Evolutionary conservation across 1,140 invertebrate genomes (phyloP).

Genomic region (Leptoteleia sp.): DNA sequence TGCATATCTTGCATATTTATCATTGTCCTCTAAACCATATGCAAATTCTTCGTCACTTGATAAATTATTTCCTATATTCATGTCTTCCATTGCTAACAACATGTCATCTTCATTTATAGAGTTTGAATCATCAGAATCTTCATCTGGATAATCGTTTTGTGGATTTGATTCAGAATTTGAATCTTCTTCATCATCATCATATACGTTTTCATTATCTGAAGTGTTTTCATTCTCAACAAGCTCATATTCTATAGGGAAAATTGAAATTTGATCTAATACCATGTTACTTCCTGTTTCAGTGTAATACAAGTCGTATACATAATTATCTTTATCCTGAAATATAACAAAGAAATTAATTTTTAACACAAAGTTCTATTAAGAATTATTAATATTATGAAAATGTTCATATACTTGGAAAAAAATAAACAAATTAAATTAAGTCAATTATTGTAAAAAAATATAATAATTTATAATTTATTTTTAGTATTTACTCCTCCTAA

Average conservation of each 20-base stretch:
- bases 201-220: slow-evolving; percentile 65
- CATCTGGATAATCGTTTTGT: slow-evolving; percentile 82
- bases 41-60: slow-evolving; percentile 79
- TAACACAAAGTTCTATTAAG: too few relatives aligned
- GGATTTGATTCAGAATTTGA: slow-evolving; percentile 82
- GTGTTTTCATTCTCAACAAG: slow-evolving; percentile 70
- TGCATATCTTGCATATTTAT: slow-evolving; percentile 83
- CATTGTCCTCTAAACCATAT: slow-evolving; percentile 79
- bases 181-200: slow-evolving; percentile 82
- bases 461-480: too few relatives aligned
- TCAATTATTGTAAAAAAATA: too few relatives aligned
- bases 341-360: background rate
- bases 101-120: slow-evolving; percentile 72
- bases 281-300: slow-evolving; percentile 59
- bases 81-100: slow-evolving; percentile 71
- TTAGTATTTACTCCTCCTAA: too few relatives aligned
- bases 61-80: slow-evolving; percentile 67
- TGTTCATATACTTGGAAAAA: too few relatives aligned
- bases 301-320: slow-evolving; percentile 78
- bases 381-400: too few relatives aligned
- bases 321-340: slow-evolving; percentile 63
- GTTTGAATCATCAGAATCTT: too few relatives aligned
- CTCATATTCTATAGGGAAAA: slow-evolving; percentile 67
- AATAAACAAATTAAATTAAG: too few relatives aligned
- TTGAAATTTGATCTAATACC: slow-evolving; percentile 56